phyloP scores from a whole-genome alignment of 1,140 invertebrate species.

The Trichomalopsis sarcophagae region DNA sequence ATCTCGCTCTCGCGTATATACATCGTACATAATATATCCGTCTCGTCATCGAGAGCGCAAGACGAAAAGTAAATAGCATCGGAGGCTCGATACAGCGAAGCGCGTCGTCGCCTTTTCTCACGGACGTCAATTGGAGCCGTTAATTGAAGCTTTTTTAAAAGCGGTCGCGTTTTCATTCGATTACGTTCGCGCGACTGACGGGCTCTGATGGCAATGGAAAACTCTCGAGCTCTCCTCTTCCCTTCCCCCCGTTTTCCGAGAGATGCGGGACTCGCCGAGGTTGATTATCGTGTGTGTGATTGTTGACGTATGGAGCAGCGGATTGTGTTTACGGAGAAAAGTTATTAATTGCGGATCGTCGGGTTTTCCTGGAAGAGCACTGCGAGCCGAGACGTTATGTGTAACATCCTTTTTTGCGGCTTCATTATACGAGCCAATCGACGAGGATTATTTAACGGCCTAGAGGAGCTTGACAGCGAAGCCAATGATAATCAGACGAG shows the following conservation, averaged over 20 bases:
- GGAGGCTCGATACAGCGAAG: not conserved
- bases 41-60: too few relatives aligned
- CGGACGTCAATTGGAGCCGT: not conserved
- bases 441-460: not conserved
- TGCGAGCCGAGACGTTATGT: not conserved
- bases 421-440: not conserved
- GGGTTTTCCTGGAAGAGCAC: not conserved
- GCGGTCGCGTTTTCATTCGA: slow-evolving; percentile 5
- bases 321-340: not conserved
- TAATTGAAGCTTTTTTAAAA: slow-evolving; percentile 17
- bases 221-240: not conserved
- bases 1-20: too few relatives aligned
- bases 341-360: not conserved
- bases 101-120: slow-evolving; percentile 14
- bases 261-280: not conserved
- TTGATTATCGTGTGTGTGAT: not conserved
- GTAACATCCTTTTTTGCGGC: not conserved
- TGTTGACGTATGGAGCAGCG: too few relatives aligned
- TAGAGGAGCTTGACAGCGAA: too few relatives aligned
- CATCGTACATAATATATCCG: not conserved
- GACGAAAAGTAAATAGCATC: too few relatives aligned
- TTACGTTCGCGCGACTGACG: not conserved
- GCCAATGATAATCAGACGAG: too few relatives aligned
- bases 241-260: not conserved
- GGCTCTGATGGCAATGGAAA: not conserved